Evolutionary conservation across 2,113 vertebrate species (phyloP).

Genomic region (Rhagologus leucostigma): DNA sequence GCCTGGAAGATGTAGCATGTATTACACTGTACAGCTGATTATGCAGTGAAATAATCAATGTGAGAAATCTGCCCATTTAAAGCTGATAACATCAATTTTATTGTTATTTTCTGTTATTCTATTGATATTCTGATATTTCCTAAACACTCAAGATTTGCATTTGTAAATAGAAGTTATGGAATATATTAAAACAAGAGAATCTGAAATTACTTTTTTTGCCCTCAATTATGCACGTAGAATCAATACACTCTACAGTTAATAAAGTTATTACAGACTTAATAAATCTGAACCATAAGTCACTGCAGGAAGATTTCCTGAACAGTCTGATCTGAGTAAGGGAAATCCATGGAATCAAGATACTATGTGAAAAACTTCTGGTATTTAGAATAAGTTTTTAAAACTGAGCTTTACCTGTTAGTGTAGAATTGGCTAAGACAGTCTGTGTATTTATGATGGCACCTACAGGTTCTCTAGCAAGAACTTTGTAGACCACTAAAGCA

Average conservation of each 20-base stretch:
- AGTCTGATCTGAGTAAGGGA: not conserved
- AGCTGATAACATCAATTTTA: not conserved
- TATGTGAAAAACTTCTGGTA: accelerated
- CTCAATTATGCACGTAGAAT: not conserved
- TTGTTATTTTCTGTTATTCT: too few species aligned
- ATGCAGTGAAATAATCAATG: not conserved
- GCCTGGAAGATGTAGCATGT: not conserved
- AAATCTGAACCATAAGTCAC: not conserved
- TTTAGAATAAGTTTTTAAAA: not conserved
- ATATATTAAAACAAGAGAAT: slow-evolving; percentile 30
- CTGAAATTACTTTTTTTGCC: not conserved
- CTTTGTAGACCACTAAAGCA: not conserved
- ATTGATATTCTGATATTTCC: not conserved
- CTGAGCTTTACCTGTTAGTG: too few species aligned
- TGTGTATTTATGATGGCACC: not conserved
- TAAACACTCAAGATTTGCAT: not conserved
- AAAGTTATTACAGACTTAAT: not conserved
- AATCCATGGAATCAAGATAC: not conserved
- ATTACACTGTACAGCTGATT: not conserved
- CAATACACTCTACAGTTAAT: not conserved
- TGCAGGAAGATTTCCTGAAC: not conserved
- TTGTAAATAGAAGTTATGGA: not conserved
- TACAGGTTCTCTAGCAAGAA: not conserved
- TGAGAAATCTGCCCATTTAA: not conserved
- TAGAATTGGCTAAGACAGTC: not conserved